A percentile compares a stretch with the other conserved stretches of the same genome.
Evolutionary conservation across 30 jellyfish, hydroid and myxozoan genomes (phyloP).

Genomic region (Pelagia noctiluca): DNA sequence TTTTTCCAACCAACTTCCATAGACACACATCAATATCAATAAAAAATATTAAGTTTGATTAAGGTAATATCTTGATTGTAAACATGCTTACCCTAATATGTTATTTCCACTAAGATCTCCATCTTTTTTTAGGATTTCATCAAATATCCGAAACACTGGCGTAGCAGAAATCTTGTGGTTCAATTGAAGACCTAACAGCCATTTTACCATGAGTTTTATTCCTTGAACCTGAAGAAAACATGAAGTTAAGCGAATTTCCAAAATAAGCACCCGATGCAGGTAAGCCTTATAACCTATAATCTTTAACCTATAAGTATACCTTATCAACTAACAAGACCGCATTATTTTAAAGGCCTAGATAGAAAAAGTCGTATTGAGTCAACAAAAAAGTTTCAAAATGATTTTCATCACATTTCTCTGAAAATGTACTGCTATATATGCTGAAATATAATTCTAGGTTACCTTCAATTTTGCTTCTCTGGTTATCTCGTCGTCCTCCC

Average conservation of each 20-base stretch:
- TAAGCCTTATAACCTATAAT: too few species aligned
- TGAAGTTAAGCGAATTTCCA: too few species aligned
- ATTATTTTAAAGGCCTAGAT: too few species aligned
- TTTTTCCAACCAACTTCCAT: too few species aligned
- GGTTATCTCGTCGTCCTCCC: conserved; percentile 71
- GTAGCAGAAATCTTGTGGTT: conserved; percentile 62
- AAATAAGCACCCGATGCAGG: too few species aligned
- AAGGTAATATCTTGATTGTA: too few species aligned
- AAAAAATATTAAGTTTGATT: too few species aligned
- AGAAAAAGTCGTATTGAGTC: background rate
- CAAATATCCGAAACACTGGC: conserved; percentile 90
- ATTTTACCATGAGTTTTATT: conserved; percentile 78
- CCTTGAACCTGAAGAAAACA: conserved; percentile 73
- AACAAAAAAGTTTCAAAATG: background rate
- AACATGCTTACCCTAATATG: conserved; percentile 60
- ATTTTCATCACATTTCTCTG: background rate
- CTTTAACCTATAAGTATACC: too few species aligned
- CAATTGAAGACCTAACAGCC: conserved; percentile 89
- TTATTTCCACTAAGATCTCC: conserved; percentile 89
- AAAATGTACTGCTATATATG: background rate
- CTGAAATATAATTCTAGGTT: too few species aligned
- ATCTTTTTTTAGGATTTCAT: conserved; percentile 65
- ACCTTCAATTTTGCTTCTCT: conserved; percentile 83
- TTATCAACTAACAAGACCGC: too few species aligned
- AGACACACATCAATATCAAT: too few species aligned